A percentile compares a stretch with the other conserved stretches of the same genome.
Evolutionary conservation across 2,113 vertebrate genomes (phyloP).

Genomic region (Mesocricetus auratus): DNA sequence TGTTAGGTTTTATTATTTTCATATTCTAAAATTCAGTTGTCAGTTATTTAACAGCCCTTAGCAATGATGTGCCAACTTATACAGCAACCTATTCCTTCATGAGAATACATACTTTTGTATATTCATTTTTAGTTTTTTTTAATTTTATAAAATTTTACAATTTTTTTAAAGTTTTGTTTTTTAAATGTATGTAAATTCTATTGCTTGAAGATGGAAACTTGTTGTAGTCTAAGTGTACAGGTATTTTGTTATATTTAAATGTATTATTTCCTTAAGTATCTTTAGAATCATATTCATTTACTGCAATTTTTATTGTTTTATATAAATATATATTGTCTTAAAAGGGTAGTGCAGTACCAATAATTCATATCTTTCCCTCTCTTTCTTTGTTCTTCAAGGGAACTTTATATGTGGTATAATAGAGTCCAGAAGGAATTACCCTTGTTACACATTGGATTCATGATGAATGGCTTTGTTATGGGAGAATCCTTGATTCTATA

Average conservation of each 20-base stretch:
- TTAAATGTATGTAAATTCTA: not conserved
- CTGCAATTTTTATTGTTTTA: not conserved
- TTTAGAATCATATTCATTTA: not conserved
- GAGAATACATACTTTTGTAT: rapidly evolving
- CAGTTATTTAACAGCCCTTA: not conserved
- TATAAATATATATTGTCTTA: not conserved
- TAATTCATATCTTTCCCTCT: not conserved
- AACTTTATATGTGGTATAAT: not conserved
- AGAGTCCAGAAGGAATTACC: not conserved
- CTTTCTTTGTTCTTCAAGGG: not conserved
- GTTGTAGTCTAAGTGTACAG: not conserved
- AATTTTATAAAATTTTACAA: too few species aligned
- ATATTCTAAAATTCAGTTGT: not conserved
- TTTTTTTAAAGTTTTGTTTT: not conserved
- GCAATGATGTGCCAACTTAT: not conserved
- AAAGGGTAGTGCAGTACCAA: rapidly evolving
- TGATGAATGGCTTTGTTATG: not conserved
- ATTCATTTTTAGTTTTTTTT: too few species aligned
- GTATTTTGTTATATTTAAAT: not conserved
- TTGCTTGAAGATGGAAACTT: not conserved
- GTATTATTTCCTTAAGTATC: not conserved
- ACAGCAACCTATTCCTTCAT: not conserved
- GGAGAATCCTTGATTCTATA: not conserved
- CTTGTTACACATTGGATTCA: not conserved
- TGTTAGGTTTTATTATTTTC: not conserved